A percentile compares a stretch with the other conserved stretches of the same genome.
Evolutionary conservation across 1,140 invertebrate genomes (phyloP).

Genomic region (Glossosoma conforme): DNA sequence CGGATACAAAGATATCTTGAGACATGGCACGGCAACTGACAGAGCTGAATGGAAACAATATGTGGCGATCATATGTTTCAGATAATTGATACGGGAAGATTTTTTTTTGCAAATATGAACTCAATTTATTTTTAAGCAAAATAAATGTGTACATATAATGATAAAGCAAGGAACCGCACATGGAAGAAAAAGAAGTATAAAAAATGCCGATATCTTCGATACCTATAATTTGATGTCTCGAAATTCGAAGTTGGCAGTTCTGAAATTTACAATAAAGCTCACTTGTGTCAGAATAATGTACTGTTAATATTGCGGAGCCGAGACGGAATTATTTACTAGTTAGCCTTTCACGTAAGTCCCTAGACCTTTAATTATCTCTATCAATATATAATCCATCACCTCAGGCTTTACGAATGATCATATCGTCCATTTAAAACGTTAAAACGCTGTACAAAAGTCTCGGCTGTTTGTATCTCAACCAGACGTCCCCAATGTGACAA

Average conservation of each 20-base stretch:
- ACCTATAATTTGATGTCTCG: too few relatives aligned
- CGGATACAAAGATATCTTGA: too few relatives aligned
- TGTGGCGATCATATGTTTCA: too few relatives aligned
- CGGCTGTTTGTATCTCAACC: background rate
- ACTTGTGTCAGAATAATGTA: conserved; percentile 24
- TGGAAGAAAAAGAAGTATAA: too few relatives aligned
- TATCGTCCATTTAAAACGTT: background rate
- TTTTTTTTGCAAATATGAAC: too few relatives aligned
- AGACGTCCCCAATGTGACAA: conserved; percentile 7
- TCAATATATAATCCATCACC: background rate
- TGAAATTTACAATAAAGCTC: conserved; percentile 27
- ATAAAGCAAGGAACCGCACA: too few relatives aligned
- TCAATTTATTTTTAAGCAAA: too few relatives aligned
- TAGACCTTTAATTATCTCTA: background rate
- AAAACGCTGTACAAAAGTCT: conserved; percentile 1
- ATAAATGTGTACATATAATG: too few relatives aligned
- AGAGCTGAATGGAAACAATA: too few relatives aligned
- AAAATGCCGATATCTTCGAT: too few relatives aligned
- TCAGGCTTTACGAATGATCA: conserved; percentile 1
- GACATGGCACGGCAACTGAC: too few relatives aligned
- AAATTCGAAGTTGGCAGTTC: conserved; percentile 14
- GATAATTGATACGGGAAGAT: too few relatives aligned
- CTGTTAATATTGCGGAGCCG: conserved; percentile 21
- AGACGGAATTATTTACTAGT: conserved; percentile 19
- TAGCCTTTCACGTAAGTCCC: conserved; percentile 13